Evolutionary conservation across 2,888 invertebrate species (phyloP).

Genomic region (Halictus ligatus): DNA sequence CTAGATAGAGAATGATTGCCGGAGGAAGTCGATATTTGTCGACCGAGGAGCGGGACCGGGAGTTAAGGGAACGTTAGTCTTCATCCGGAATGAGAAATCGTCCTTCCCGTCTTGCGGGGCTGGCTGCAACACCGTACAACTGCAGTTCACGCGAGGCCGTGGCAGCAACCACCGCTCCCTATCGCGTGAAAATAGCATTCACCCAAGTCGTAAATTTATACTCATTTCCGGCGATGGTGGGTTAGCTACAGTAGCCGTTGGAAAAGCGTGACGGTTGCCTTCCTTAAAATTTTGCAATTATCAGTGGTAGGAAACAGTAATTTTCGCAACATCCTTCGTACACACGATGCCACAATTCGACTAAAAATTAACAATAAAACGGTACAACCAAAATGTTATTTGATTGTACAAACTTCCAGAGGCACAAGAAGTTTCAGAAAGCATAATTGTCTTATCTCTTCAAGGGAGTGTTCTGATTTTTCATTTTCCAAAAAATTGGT

Average conservation of each 20-base stretch:
- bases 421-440: no score
- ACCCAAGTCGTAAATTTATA: slow-evolving; percentile 22
- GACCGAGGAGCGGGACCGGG: slow-evolving; percentile 23
- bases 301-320: no score
- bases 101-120: slow-evolving; percentile 50
- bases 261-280: neutral
- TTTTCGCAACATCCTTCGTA: no score
- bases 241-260: neutral
- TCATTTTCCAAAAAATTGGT: no score
- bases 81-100: slow-evolving; percentile 64
- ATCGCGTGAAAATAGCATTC: slow-evolving; percentile 40
- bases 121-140: slow-evolving; percentile 21
- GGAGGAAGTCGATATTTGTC: slow-evolving; percentile 45
- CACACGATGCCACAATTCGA: no score
- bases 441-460: no score
- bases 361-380: no score
- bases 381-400: no score
- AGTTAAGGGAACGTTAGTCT: slow-evolving; percentile 52
- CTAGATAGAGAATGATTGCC: slow-evolving; percentile 4
- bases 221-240: slow-evolving; percentile 7
- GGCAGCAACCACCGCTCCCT: slow-evolving; percentile 25
- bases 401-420: no score
- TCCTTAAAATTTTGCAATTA: neutral
- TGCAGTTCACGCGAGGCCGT: slow-evolving; percentile 52
- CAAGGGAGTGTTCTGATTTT: no score